Conservation (phyloP, 2,113 vertebrate genomes). For the Ictalurus furcatus region DNA sequence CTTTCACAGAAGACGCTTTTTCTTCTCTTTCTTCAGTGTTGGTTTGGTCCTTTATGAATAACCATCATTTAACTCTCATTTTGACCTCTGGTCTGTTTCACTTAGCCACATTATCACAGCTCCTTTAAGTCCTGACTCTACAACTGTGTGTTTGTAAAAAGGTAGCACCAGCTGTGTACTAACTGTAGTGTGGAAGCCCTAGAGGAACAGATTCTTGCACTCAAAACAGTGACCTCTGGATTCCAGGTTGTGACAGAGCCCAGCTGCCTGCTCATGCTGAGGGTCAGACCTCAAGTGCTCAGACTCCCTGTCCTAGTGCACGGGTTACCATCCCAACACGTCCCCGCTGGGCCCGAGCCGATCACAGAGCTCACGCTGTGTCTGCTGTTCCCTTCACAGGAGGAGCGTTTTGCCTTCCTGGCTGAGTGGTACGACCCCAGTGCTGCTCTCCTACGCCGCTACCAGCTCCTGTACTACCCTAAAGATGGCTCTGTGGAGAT, state of each 20-base stretch:
- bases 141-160: slow-evolving; percentile 11
- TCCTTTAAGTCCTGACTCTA: slow-evolving; percentile 1
- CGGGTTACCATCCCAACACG: slow-evolving; percentile 20
- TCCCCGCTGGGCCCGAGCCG: slow-evolving; percentile 4
- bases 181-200: background rate
- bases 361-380: slow-evolving; percentile 33
- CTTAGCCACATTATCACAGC: background rate
- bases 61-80: background rate
- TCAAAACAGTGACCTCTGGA: slow-evolving; percentile 20
- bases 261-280: slow-evolving; percentile 41
- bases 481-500: slow-evolving; percentile 90
- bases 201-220: background rate
- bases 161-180: slow-evolving; percentile 33
- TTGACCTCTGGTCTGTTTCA: slow-evolving; percentile 12
- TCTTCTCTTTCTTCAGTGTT: too few species aligned
- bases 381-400: slow-evolving; percentile 62
- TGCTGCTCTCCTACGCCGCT: slow-evolving; percentile 85
- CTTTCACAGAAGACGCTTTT: background rate
- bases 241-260: slow-evolving; percentile 30
- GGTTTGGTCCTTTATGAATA: background rate
- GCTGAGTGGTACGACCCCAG: slow-evolving; percentile 91
- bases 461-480: slow-evolving; percentile 90
- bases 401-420: slow-evolving; percentile 88
- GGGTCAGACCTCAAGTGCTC: slow-evolving; percentile 23
- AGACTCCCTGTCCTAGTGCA: background rate